A percentile compares a stretch with the other conserved stretches of the same genome.
phyloP scores from a whole-genome alignment of 2,888 invertebrate genomes.

The Eristalis pertinax region DNA sequence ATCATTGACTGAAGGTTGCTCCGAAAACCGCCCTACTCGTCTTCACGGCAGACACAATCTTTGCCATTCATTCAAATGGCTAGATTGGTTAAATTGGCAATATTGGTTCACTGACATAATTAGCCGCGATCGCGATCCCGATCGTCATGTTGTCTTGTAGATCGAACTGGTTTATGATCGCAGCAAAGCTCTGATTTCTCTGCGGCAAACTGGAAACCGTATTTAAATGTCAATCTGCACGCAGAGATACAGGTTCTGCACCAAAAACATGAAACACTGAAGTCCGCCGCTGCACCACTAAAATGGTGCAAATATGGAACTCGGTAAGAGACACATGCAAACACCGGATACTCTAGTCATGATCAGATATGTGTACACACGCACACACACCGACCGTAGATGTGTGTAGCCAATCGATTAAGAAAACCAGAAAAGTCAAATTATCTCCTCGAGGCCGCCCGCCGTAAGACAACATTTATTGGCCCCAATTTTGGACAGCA shows the following conservation, averaged over 20 bases:
- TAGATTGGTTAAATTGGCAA: background rate
- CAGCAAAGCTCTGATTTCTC: background rate
- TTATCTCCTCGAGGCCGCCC: background rate
- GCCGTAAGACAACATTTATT: constrained; percentile 1
- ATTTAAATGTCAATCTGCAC: background rate
- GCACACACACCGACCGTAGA: too few relatives aligned
- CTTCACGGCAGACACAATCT: too few relatives aligned
- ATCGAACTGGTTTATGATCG: background rate
- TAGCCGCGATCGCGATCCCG: background rate
- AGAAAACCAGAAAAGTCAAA: constrained; percentile 9
- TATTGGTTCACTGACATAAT: background rate
- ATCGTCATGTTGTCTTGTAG: background rate
- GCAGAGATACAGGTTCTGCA: background rate
- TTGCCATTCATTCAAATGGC: background rate
- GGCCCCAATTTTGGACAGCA: constrained; percentile 8
- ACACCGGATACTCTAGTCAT: background rate
- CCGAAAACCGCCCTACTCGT: too few relatives aligned
- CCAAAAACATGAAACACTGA: background rate
- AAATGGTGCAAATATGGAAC: constrained; percentile 2
- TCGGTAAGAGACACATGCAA: background rate
- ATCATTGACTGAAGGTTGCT: too few relatives aligned
- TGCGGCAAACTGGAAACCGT: background rate
- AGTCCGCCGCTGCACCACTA: background rate
- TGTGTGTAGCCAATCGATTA: background rate
- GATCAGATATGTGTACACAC: background rate